Evolutionary conservation across 2,797 vertebrate species (phyloP).

Genomic region (Fistularia tabacaria): DNA sequence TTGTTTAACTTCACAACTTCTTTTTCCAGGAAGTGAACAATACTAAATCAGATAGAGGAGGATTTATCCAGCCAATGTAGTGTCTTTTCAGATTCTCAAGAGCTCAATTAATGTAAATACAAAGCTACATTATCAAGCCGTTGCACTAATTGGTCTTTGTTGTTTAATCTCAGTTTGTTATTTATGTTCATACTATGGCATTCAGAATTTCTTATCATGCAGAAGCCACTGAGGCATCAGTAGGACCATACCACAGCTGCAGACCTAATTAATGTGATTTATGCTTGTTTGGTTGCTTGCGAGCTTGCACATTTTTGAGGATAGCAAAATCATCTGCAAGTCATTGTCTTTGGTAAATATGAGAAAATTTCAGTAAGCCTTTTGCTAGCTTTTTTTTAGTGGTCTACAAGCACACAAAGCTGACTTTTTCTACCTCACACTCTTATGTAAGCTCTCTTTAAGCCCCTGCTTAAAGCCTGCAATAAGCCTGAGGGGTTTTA

Average conservation of each 20-base stretch:
- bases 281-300: constrained; percentile 68
- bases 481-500: constrained; percentile 37
- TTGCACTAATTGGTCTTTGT: constrained; percentile 64
- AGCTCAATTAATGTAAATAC: constrained; percentile 64
- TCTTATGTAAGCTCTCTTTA: constrained; percentile 49
- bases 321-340: constrained; percentile 69
- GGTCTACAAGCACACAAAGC: constrained; percentile 46
- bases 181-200: constrained; percentile 62
- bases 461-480: constrained; percentile 19
- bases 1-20: neutral
- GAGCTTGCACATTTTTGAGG: constrained; percentile 71
- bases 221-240: constrained; percentile 64
- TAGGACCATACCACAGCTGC: constrained; percentile 65
- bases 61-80: constrained; percentile 57
- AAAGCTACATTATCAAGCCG: constrained; percentile 55
- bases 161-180: constrained; percentile 60
- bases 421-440: constrained; percentile 34
- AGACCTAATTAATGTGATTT: constrained; percentile 72
- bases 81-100: constrained; percentile 50
- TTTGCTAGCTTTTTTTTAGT: constrained; percentile 48
- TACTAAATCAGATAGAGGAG: constrained; percentile 45
- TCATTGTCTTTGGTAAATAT: constrained; percentile 71
- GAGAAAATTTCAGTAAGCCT: constrained; percentile 50
- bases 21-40: constrained; percentile 10
- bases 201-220: constrained; percentile 64